These are phyloP conservation scores for Allacma fusca DNA, from an alignment of 2,888 invertebrate species.

Conservation along the genomic window DNA sequence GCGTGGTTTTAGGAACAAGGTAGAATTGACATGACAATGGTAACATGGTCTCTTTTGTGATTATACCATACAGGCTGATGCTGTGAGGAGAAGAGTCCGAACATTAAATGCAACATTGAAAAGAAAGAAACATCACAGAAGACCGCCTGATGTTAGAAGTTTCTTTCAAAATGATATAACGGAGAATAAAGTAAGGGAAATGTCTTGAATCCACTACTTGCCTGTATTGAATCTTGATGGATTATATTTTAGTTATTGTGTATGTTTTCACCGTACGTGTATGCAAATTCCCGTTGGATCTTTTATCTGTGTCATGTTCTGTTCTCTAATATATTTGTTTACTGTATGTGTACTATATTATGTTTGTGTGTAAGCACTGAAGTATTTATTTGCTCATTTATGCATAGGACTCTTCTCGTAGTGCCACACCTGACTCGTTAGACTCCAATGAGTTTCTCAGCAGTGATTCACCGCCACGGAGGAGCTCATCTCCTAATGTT, in stretches of 20 bases:
- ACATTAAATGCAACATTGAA: slow-evolving; percentile 80
- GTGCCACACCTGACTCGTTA: slow-evolving; percentile 87
- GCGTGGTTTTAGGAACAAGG: slow-evolving; percentile 9
- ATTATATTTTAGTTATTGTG: background rate
- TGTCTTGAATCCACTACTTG: background rate
- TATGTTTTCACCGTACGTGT: background rate
- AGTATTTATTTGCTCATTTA: background rate
- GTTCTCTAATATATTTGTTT: slow-evolving; percentile 12
- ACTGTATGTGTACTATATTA: background rate
- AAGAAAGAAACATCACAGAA: slow-evolving; percentile 66
- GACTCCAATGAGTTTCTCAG: slow-evolving; percentile 69
- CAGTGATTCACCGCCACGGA: slow-evolving; percentile 59
- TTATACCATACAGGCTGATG: slow-evolving; percentile 71
- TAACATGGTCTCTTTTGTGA: background rate
- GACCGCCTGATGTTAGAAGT: slow-evolving; percentile 60
- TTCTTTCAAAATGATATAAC: slow-evolving; percentile 61
- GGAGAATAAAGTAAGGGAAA: slow-evolving; percentile 57
- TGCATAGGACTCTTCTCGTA: slow-evolving; percentile 70
- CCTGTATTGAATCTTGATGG: slow-evolving; percentile 1
- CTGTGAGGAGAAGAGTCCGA: slow-evolving; percentile 76
- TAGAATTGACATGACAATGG: slow-evolving; percentile 8
- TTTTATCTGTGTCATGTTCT: background rate
- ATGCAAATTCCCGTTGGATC: slow-evolving; percentile 4
- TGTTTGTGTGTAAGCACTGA: background rate
- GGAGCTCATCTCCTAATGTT: slow-evolving; percentile 58